Evolutionary conservation across 2,797 vertebrate species (phyloP), one percentile per base, ranked within the genome.

Genomic region (Acridotheres tristis): DNA sequence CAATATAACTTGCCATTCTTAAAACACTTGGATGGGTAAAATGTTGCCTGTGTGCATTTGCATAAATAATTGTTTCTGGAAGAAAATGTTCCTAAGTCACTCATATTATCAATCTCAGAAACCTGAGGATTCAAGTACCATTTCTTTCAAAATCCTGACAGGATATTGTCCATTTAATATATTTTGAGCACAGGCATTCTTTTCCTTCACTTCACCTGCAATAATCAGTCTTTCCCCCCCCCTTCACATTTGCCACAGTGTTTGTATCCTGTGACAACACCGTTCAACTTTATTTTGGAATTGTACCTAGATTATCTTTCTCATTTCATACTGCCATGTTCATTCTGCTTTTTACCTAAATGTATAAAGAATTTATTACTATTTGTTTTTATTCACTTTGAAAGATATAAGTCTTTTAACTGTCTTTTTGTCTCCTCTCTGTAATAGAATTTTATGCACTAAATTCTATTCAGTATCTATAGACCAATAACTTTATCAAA

Each of bases 151-250:
- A 68, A 79, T 86, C 25, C 13, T 80, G 34, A 61, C 16, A 53
- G 6, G 9, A 40, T 55, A n/a, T 22, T 57, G 30, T 83, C 36
- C 11, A 20, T 89, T 83, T 57, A 48, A 45, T 21, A 32, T 61
- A 63, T 38, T 92, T 59, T 48, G 32, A 51, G 14, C 7, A 62
- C 6, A 22, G 20, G 1, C 16, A 36, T 61, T 78, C 2, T 61
- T 76, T 75, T 72, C 16, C 21, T 83, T 79, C 55, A 22, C 8
- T 90, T 83, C 22, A 80, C 13, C 11, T 32, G 4, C 48, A 76
- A 72, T 47, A 1, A 9, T 47, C 9, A 6, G 12, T 11, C 1
- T 9, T 54, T 68, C 54, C 1, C 0, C 1, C 27, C 50, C 4
- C 5, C 3, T 83, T 88, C 15, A n/a, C 7, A 15, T 72, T 65